Percentiles rank a stretch among this genome's conserved stretches.
Evolutionary conservation across 2,113 vertebrate species (phyloP).

Genomic region (Thoracochromis brauschi): DNA sequence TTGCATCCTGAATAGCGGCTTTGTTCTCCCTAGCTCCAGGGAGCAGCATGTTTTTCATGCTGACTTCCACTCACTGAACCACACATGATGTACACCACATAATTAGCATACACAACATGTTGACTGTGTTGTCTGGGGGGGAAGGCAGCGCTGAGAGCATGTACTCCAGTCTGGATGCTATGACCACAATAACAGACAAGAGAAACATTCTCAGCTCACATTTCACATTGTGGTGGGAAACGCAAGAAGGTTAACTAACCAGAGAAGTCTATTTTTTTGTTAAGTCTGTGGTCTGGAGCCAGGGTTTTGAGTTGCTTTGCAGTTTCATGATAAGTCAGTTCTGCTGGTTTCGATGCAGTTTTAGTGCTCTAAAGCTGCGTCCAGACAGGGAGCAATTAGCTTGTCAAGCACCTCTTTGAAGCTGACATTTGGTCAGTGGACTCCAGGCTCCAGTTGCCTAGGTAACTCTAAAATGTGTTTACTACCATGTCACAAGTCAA

Average conservation of each 20-base stretch:
- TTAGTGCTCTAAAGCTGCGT: not conserved
- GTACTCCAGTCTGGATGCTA: not conserved
- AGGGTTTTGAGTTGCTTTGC: not conserved
- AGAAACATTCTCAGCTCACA: not conserved
- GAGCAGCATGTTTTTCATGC: slow-evolving; percentile 1
- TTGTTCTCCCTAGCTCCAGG: slow-evolving; percentile 15
- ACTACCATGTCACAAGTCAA: not conserved
- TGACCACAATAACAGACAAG: not conserved
- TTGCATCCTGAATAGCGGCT: not conserved
- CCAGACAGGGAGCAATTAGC: not conserved
- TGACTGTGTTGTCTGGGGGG: not conserved
- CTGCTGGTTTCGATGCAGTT: not conserved
- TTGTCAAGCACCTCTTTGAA: not conserved
- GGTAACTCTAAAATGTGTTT: not conserved
- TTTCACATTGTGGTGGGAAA: not conserved
- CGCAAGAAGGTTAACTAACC: not conserved
- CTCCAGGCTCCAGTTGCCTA: not conserved
- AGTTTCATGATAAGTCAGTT: not conserved
- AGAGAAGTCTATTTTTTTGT: not conserved
- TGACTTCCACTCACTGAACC: not conserved
- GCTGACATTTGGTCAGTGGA: not conserved
- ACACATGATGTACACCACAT: not conserved
- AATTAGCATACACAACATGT: not conserved
- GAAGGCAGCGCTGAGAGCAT: not conserved
- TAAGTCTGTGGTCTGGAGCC: not conserved